A percentile compares a stretch with the other conserved stretches of the same genome.
Evolutionary conservation across 2,888 invertebrate species (phyloP).

Genomic region (Dicranocentrus wangi): DNA sequence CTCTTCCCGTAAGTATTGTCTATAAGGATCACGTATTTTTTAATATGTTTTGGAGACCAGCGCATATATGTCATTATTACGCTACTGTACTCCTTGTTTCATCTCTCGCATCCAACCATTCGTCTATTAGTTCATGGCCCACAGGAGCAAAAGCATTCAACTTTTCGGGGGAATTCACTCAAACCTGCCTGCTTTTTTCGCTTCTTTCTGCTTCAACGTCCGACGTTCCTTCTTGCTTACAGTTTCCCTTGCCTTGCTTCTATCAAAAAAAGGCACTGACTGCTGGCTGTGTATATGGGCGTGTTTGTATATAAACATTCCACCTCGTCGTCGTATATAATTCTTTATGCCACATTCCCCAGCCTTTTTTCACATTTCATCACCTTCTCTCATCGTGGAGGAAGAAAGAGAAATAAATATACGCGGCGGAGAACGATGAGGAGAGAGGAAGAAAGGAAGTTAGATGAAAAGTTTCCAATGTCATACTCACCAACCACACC

Average conservation of each 20-base stretch:
- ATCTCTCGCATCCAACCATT: conserved; percentile 19
- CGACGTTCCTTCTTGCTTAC: not conserved
- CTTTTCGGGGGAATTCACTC: conserved; percentile 1
- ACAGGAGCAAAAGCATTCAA: conserved; percentile 24
- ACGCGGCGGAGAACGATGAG: no score
- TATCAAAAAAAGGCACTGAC: no score
- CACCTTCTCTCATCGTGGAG: conserved; percentile 13
- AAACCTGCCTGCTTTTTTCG: not conserved
- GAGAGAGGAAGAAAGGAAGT: no score
- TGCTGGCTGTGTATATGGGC: no score
- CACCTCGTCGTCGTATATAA: no score
- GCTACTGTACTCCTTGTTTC: conserved; percentile 16
- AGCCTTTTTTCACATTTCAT: conserved; percentile 10
- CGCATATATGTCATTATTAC: conserved; percentile 14
- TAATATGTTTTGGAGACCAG: no score
- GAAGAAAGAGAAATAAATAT: no score
- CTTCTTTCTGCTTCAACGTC: not conserved
- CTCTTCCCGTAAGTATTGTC: not conserved
- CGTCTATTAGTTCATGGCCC: conserved; percentile 34
- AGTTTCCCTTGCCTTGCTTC: no score
- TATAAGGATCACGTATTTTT: no score
- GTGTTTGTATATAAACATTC: no score
- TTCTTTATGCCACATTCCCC: conserved; percentile 7
- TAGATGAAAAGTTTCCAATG: no score
- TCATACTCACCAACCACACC: no score